Conservation (phyloP, 2,888 invertebrate genomes). For the Peribatodes rhomboidaria region DNA sequence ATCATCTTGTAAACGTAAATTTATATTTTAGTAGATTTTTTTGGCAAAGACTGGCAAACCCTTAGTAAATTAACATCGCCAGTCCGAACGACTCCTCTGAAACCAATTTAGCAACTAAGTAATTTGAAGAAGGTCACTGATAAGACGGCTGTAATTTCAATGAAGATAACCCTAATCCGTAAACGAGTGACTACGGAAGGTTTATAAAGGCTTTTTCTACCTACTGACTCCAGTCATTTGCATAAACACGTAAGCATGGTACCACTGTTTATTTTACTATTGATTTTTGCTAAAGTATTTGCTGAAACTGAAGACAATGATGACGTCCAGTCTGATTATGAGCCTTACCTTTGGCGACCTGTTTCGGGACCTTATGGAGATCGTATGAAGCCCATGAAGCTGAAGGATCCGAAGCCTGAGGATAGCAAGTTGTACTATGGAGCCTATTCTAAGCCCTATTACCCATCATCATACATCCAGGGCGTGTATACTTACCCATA, state of each 20-base stretch:
- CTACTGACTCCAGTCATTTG: conserved; percentile 21
- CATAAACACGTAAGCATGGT: conserved; percentile 41
- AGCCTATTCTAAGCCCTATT: conserved; percentile 47
- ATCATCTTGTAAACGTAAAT: too few species aligned
- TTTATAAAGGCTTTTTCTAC: conserved; percentile 29
- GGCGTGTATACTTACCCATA: conserved; percentile 63
- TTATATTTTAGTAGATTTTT: too few species aligned
- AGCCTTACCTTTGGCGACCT: conserved; percentile 57
- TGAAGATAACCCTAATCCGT: conserved; percentile 58
- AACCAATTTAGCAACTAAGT: conserved; percentile 38
- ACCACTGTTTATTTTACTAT: conserved; percentile 20
- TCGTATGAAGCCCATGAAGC: conserved; percentile 57
- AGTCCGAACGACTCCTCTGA: conserved; percentile 17
- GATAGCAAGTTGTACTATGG: conserved; percentile 59
- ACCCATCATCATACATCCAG: conserved; percentile 37
- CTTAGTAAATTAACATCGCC: background rate
- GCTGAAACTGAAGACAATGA: conserved; percentile 29
- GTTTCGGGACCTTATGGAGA: conserved; percentile 53
- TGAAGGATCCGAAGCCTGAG: conserved; percentile 56
- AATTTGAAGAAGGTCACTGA: conserved; percentile 40
- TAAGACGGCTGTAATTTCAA: conserved; percentile 41
- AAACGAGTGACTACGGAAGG: conserved; percentile 30
- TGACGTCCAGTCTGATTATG: conserved; percentile 34
- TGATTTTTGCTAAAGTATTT: conserved; percentile 36
- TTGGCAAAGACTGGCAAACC: background rate